phyloP scores from a whole-genome alignment of 2,888 invertebrate species.

The Nephrotoma flavescens region DNA sequence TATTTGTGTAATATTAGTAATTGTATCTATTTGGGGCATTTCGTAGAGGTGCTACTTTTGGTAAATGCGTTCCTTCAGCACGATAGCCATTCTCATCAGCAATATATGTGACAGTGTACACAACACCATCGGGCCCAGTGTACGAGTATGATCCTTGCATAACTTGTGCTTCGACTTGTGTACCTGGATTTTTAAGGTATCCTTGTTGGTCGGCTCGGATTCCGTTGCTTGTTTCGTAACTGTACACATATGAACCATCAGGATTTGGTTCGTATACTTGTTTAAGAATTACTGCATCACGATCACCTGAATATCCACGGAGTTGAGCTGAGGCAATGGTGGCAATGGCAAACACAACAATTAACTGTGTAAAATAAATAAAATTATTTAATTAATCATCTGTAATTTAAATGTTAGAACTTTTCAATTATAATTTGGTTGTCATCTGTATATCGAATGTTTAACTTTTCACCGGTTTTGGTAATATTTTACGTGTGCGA shows the following conservation, averaged over 20 bases:
- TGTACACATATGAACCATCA: conserved; percentile 37
- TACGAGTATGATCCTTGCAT: conserved; percentile 42
- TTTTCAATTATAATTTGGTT: not conserved
- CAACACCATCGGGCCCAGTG: conserved; percentile 41
- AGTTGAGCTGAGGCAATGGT: conserved; percentile 25
- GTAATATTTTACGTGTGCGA: not conserved
- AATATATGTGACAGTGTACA: conserved; percentile 37
- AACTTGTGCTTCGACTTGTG: conserved; percentile 40
- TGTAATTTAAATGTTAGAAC: not conserved
- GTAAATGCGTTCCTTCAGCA: conserved; percentile 34
- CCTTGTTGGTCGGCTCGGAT: conserved; percentile 47
- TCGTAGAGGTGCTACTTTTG: conserved; percentile 31
- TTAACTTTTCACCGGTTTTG: not conserved
- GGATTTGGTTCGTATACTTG: conserved; percentile 35
- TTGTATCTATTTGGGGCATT: conserved; percentile 16
- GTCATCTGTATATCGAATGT: not conserved
- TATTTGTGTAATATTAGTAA: conserved; percentile 8
- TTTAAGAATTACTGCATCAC: conserved; percentile 35
- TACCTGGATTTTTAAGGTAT: conserved; percentile 42
- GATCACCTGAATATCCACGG: conserved; percentile 26
- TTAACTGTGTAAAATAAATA: conserved; percentile 21
- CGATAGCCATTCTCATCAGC: conserved; percentile 36
- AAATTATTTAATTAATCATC: not conserved
- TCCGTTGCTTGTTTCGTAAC: conserved; percentile 50
- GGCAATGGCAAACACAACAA: conserved; percentile 21